Percentiles rank a stretch among this genome's conserved stretches.
phyloP scores from a whole-genome alignment of 2,113 vertebrate genomes.

The Calypte anna region DNA sequence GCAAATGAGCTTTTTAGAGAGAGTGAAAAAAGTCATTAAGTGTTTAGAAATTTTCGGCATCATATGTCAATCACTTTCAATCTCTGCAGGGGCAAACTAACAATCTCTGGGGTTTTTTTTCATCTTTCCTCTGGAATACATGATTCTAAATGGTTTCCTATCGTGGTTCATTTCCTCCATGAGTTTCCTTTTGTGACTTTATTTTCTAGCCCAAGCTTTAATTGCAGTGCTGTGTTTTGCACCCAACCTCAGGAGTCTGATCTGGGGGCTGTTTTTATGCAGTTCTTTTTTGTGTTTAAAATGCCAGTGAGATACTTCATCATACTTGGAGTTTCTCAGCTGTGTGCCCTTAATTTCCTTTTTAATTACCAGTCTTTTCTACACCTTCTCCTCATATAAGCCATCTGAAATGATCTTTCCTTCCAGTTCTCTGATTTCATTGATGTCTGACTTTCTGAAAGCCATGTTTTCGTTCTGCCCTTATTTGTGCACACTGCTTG shows the following conservation, averaged over 20 bases:
- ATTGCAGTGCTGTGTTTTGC: neutral
- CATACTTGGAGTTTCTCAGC: neutral
- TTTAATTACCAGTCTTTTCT: neutral
- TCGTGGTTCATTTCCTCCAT: neutral
- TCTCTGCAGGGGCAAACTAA: neutral
- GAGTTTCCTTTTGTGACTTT: neutral
- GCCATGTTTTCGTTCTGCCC: neutral
- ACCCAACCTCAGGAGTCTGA: neutral
- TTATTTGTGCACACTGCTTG: neutral
- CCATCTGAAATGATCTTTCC: neutral
- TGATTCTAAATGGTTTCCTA: neutral
- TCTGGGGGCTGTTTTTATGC: neutral
- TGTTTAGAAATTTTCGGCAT: slow-evolving; percentile 9
- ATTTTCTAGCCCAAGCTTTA: neutral
- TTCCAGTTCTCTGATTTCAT: neutral
- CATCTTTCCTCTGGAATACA: neutral
- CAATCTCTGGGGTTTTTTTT: neutral
- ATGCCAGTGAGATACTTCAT: neutral
- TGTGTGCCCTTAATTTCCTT: neutral
- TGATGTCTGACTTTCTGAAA: neutral
- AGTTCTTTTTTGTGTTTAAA: neutral
- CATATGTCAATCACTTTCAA: neutral
- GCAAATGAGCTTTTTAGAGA: neutral
- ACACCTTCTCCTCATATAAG: neutral
- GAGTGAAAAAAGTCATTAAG: slow-evolving; percentile 20